These are phyloP conservation scores for Mellilla xanthometata DNA, from an alignment of 2,888 invertebrate genomes.

Conservation along the genomic window DNA sequence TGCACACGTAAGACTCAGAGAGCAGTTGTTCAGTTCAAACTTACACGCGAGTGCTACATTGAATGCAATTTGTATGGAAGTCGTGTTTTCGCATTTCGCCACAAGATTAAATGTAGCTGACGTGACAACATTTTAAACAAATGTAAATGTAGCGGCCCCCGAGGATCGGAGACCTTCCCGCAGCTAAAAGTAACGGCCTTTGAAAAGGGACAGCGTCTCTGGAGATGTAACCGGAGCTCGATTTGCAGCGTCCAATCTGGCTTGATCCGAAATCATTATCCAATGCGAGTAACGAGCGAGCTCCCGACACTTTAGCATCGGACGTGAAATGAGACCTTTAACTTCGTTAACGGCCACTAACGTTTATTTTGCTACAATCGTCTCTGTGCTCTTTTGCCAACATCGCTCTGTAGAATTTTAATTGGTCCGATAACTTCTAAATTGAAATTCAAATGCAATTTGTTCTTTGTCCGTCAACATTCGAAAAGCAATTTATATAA, in stretches of 20 bases:
- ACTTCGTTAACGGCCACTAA: slow-evolving; percentile 42
- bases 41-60: background rate
- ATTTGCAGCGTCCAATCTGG: slow-evolving; percentile 43
- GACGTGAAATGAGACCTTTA: slow-evolving; percentile 38
- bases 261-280: slow-evolving; percentile 48
- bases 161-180: slow-evolving; percentile 40
- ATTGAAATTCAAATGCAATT: slow-evolving; percentile 48
- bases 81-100: slow-evolving; percentile 31
- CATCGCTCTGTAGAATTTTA: slow-evolving; percentile 56
- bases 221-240: slow-evolving; percentile 43
- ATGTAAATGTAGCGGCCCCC: slow-evolving; percentile 44
- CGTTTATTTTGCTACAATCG: slow-evolving; percentile 50
- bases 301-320: slow-evolving; percentile 27
- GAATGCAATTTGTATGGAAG: slow-evolving; percentile 30
- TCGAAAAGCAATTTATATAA: slow-evolving; percentile 49
- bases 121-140: slow-evolving; percentile 47
- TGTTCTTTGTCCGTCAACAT: slow-evolving; percentile 54
- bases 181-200: slow-evolving; percentile 49
- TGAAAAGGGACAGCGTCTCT: slow-evolving; percentile 47
- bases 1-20: slow-evolving; percentile 1
- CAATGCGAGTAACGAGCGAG: slow-evolving; percentile 40
- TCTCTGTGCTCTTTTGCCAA: slow-evolving; percentile 45
- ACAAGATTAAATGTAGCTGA: slow-evolving; percentile 44
- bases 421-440: slow-evolving; percentile 59
- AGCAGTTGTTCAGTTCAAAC: background rate